These are phyloP conservation scores for Caenorhabditis plicata DNA, from an alignment of 2,888 invertebrate genomes.

Conservation along the genomic window DNA sequence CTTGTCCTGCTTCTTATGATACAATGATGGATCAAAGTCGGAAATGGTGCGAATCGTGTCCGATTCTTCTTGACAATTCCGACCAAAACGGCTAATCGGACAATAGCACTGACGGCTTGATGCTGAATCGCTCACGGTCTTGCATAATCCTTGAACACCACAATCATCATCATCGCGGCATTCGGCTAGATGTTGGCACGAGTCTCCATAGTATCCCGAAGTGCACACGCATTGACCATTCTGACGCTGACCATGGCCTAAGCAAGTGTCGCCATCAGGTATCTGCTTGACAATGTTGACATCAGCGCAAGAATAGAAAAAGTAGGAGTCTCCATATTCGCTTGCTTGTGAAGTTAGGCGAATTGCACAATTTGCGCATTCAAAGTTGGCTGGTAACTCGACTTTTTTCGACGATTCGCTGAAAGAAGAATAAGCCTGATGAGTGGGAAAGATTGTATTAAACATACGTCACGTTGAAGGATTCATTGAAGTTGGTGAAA, in stretches of 20 bases:
- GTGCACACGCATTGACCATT: slow-evolving; percentile 61
- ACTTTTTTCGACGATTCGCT: slow-evolving; percentile 83
- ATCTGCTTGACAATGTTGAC: slow-evolving; percentile 68
- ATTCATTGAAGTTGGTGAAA: slow-evolving; percentile 71
- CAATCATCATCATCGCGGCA: slow-evolving; percentile 84
- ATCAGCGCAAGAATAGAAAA: slow-evolving; percentile 94
- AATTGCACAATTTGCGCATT: slow-evolving; percentile 85
- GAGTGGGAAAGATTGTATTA: neutral
- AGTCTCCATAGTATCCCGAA: slow-evolving; percentile 18
- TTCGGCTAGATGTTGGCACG: slow-evolving; percentile 72
- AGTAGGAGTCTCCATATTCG: slow-evolving; percentile 83
- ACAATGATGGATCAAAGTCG: slow-evolving; percentile 47
- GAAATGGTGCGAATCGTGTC: slow-evolving; percentile 34
- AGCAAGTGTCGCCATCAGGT: slow-evolving; percentile 79
- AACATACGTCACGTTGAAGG: slow-evolving; percentile 46
- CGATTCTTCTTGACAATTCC: slow-evolving; percentile 42
- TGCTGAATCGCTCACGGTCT: slow-evolving; percentile 70
- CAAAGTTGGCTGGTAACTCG: slow-evolving; percentile 79
- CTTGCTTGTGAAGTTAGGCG: slow-evolving; percentile 84
- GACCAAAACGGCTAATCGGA: slow-evolving; percentile 78
- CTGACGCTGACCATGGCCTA: slow-evolving; percentile 74
- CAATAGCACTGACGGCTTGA: slow-evolving; percentile 79
- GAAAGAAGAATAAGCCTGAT: slow-evolving; percentile 58
- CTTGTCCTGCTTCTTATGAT: slow-evolving; percentile 69
- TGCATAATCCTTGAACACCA: slow-evolving; percentile 79